Evolutionary conservation across 2,797 vertebrate genomes (phyloP), one percentile per base, ranked within the genome.

Genomic region (Macrochelys suwanniensis): DNA sequence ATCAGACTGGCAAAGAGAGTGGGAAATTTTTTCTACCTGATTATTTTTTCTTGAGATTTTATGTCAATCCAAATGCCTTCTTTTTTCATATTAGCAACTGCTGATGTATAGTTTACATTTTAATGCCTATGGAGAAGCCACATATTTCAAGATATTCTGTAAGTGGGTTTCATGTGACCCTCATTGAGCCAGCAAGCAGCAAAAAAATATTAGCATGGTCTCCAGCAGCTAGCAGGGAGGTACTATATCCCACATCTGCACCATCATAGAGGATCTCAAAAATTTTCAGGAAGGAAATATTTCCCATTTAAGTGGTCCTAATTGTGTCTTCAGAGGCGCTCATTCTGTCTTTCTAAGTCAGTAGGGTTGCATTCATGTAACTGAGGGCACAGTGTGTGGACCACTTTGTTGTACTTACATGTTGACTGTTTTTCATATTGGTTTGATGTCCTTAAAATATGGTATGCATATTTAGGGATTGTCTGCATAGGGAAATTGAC

Each of bases 231-330:
- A 37, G n/a, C 65, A 68, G n/a, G n/a, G 9, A 68, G 65, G n/a
- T 19, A 21, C 5, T 68, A 37, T 68, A 37, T 68, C 9, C n/a
- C n/a, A 68, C 9, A 11, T 68, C 57, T 51, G 77, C 88, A 57
- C 33, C 91, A 85, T 85, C 26, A 7, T 0, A 51, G 61, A 25
- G 42, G 11, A 0, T 87, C 94, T 83, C 85, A 47, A 56, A 79
- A 83, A 74, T 15, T 71, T 71, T 85, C 78, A 76, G 91, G 91
- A 90, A 91, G 85, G 87, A 92, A 96, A 23, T 68, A 68, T 33
- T 89, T 87, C 9, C 59, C 68, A 89, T 82, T 74, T 82, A 93
- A 92, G 94, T 65, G n/a, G 87, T 78, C 84, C 51, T 87, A 92
- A 45, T 95, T 93, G 68, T 71, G 57, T 11, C 91, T 71, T 49